Evolutionary conservation across 1,140 invertebrate species (phyloP), one percentile per base, ranked within the genome.

Genomic region (Cyrtorhinus lividipennis): DNA sequence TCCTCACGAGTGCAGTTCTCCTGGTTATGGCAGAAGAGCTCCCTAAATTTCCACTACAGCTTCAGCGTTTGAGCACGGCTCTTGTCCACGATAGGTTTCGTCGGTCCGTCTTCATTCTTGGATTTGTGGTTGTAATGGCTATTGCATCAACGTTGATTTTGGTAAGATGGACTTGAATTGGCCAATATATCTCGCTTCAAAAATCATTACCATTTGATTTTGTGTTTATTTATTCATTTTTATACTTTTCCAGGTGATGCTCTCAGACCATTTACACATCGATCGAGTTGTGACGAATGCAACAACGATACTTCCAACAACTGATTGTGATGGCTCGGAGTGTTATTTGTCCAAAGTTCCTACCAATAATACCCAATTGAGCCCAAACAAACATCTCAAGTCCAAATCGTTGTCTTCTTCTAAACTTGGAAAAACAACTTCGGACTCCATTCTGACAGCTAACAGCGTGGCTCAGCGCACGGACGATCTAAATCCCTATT

Each of bases 11-110:
- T 0, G 85, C 83, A 2, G 83, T 87, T 44, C 72, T 88, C 5
- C 71, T 91, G 15, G 88, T 91, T 10, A 90, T 93, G 88, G 86
- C 88, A 1, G 89, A 91, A 69, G 88, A 92, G 72, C 89, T 90
- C 72, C 77, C 81, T 56, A 78, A 80, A 24, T 70, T 86, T 1
- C 81, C 85, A 1, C 74, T 74, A 18, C 77, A 74, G 46, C 72
- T 92, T 1, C 81, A 84, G 57, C 77, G 78, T n/a, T 80, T 85
- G 20, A 90, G 88, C 0, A 83, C 81, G 0, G 80, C 81, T 60
- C 72, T 94, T 59, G 84, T 86, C 0, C 81, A 83, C 66, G 82
- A 85, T 60, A 79, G 85, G 10, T 76, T 79, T 48, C 76, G 83
- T 15, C 75, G 88, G 44, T 90, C 87, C 0, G 72, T 84, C 18